Percentiles rank a stretch among this genome's conserved stretches.
Evolutionary conservation across 2,797 vertebrate species (phyloP).

Genomic region (Chelonia mydas): DNA sequence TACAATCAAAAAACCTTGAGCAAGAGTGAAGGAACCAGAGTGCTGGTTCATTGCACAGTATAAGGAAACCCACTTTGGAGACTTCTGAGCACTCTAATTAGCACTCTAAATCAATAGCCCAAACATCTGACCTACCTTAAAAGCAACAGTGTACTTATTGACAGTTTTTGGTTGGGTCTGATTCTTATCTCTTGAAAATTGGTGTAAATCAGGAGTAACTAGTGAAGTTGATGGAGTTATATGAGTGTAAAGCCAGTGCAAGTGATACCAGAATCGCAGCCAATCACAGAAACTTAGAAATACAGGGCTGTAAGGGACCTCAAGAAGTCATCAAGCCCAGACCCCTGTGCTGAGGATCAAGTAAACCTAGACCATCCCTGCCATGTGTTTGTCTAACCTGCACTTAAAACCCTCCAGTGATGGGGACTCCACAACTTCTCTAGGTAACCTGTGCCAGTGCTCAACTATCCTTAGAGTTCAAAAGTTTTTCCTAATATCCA

Average conservation of each 20-base stretch:
- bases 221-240: neutral
- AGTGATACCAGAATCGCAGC: neutral
- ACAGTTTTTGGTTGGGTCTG: neutral
- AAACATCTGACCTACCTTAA: conserved; percentile 18
- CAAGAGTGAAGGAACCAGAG: neutral
- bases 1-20: neutral
- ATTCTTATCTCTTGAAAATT: neutral
- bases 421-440: neutral
- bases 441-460: neutral
- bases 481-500: neutral
- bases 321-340: neutral
- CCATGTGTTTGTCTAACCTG: neutral
- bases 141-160: neutral
- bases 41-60: conserved; percentile 38
- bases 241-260: neutral
- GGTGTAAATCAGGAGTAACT: neutral
- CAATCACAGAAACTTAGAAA: neutral
- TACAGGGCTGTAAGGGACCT: neutral
- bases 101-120: neutral
- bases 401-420: neutral
- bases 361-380: neutral
- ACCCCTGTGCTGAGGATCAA: neutral
- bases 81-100: neutral
- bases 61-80: conserved; percentile 21
- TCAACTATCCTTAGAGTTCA: neutral